phyloP scores from a whole-genome alignment of 2,888 invertebrate species.

The Calephelis perditalis region DNA sequence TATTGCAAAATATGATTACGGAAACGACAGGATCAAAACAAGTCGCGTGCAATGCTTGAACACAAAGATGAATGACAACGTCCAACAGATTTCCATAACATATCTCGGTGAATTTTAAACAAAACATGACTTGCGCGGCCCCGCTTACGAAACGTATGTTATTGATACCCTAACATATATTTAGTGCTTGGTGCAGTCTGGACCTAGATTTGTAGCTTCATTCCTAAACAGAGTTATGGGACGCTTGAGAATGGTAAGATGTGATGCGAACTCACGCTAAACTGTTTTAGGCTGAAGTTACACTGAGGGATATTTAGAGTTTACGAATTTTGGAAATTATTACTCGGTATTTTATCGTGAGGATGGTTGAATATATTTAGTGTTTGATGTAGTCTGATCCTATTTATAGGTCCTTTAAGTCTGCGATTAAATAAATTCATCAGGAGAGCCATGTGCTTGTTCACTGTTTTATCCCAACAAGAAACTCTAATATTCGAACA shows the following conservation, averaged over 20 bases:
- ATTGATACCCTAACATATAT: constrained; percentile 41
- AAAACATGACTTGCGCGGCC: constrained; percentile 26
- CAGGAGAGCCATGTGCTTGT: no score
- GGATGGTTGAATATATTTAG: no score
- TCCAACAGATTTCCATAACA: constrained; percentile 19
- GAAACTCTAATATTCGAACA: no score
- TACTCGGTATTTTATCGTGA: no score
- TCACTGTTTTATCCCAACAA: no score
- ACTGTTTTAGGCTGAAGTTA: constrained; percentile 32
- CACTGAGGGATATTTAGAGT: neutral
- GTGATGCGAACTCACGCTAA: constrained; percentile 51
- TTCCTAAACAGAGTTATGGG: constrained; percentile 58
- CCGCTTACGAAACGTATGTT: constrained; percentile 30
- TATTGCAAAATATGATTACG: constrained; percentile 10
- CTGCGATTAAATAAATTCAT: no score
- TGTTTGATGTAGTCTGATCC: no score
- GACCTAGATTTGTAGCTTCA: constrained; percentile 61
- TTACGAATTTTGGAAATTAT: no score
- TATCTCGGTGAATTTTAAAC: constrained; percentile 29
- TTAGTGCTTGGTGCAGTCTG: constrained; percentile 31
- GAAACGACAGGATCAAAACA: constrained; percentile 11
- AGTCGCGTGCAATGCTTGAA: constrained; percentile 12
- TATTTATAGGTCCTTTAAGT: no score
- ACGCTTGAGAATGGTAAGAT: constrained; percentile 44
- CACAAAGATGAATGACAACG: constrained; percentile 23